phyloP scores from a whole-genome alignment of 1,140 invertebrate species.

The Pachyrhynchus sulphureomaculatus region DNA sequence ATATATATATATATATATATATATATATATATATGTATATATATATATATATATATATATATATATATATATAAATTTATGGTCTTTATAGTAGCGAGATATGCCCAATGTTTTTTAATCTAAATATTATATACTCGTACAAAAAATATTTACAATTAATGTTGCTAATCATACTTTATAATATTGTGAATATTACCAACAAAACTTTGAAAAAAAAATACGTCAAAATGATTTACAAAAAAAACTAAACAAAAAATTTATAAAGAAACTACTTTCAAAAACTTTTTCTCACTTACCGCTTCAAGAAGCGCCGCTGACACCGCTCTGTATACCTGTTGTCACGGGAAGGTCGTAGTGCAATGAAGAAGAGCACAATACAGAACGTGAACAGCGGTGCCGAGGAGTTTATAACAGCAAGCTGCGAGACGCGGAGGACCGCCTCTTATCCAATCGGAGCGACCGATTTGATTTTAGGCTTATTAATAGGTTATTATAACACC shows the following conservation, averaged over 20 bases:
- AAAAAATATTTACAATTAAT: too few species aligned
- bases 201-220: too few species aligned
- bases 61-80: too few species aligned
- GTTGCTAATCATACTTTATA: too few species aligned
- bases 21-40: too few species aligned
- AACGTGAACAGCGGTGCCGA: slow-evolving; percentile 10
- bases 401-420: slow-evolving; percentile 19
- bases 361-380: slow-evolving; percentile 24
- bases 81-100: too few species aligned
- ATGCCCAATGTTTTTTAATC: too few species aligned
- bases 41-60: too few species aligned
- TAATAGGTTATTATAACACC: slow-evolving; percentile 29
- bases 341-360: slow-evolving; percentile 16
- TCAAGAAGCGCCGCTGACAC: background rate
- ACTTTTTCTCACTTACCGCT: background rate
- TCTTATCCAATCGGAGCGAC: slow-evolving; percentile 23
- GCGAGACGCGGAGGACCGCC: slow-evolving; percentile 19
- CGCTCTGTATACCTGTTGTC: slow-evolving; percentile 16
- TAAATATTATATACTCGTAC: too few species aligned
- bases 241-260: background rate
- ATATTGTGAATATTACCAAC: too few species aligned
- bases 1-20: too few species aligned
- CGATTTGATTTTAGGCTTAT: slow-evolving; percentile 20
- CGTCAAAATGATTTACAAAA: background rate
- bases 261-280: background rate